phyloP scores from a whole-genome alignment of 2,888 invertebrate species.

The Noctua comes region DNA sequence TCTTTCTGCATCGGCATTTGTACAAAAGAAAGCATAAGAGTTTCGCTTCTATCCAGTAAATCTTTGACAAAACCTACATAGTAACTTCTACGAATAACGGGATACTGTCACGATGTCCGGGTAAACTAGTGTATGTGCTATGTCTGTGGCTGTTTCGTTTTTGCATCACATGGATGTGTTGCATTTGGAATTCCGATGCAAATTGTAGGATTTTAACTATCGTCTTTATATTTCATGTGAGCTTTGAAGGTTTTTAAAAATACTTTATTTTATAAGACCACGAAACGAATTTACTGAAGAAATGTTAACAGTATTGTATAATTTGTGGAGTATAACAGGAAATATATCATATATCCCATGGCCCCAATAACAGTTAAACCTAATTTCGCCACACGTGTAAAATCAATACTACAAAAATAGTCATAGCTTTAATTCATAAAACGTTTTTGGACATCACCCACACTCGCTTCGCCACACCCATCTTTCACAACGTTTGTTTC shows the following conservation, averaged over 20 bases:
- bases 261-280: background rate
- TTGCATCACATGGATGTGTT: conserved; percentile 25
- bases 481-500: conserved; percentile 42
- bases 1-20: background rate
- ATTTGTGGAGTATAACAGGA: background rate
- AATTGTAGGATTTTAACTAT: background rate
- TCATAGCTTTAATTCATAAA: conserved; percentile 35
- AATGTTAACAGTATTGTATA: background rate
- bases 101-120: conserved; percentile 21
- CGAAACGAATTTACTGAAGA: background rate
- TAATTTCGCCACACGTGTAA: conserved; percentile 50
- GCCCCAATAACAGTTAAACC: conserved; percentile 28
- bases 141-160: conserved; percentile 23
- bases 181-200: conserved; percentile 26
- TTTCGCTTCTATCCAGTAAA: conserved; percentile 8
- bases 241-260: background rate
- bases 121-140: conserved; percentile 18
- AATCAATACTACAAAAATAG: conserved; percentile 50
- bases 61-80: conserved; percentile 24
- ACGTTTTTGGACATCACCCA: conserved; percentile 54
- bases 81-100: conserved; percentile 46
- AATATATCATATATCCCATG: background rate
- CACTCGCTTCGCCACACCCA: conserved; percentile 14
- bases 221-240: background rate
- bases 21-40: background rate